Evolutionary conservation across 2,113 vertebrate genomes (phyloP).

Genomic region (Ellobius talpinus): DNA sequence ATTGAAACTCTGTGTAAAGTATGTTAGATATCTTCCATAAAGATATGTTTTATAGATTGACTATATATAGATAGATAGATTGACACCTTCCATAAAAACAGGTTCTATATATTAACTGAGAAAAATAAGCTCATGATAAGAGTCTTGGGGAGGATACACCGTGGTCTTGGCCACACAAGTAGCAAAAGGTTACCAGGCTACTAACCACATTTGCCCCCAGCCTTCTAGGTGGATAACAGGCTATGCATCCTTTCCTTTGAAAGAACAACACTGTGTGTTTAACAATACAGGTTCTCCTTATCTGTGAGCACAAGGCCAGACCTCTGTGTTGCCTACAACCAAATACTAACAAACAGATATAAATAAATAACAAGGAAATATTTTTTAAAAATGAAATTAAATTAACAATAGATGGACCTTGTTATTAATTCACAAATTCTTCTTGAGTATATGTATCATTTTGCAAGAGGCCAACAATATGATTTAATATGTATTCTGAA

Average conservation of each 20-base stretch:
- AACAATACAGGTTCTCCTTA: background rate
- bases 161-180: background rate
- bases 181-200: background rate
- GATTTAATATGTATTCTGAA: background rate
- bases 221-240: background rate
- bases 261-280: background rate
- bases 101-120: background rate
- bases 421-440: background rate
- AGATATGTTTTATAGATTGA: background rate
- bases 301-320: background rate
- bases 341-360: background rate
- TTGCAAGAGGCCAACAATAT: background rate
- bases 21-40: too few species aligned
- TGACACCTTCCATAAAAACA: background rate
- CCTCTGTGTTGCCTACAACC: background rate
- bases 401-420: background rate
- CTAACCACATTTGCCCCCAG: background rate
- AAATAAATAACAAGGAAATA: background rate
- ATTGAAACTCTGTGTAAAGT: background rate
- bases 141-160: background rate
- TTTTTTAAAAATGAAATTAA: background rate
- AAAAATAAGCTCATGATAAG: background rate
- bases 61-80: too few species aligned
- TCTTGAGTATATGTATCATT: background rate
- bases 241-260: background rate